These are phyloP conservation scores for Papilio aristodemus DNA, from an alignment of 1,140 invertebrate genomes.

Conservation along the genomic window DNA sequence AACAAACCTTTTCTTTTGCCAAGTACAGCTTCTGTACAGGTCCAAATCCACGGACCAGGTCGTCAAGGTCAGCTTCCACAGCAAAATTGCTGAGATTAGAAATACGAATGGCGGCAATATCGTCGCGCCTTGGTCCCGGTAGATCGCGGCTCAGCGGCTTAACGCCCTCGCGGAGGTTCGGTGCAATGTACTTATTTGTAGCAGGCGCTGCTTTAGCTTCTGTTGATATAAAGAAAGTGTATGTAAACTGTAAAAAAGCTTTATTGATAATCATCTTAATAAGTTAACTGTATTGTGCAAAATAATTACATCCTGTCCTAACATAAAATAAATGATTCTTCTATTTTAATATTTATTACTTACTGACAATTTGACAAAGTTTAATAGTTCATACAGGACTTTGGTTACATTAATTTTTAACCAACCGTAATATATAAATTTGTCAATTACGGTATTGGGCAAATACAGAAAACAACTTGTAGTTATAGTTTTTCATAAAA, in stretches of 20 bases:
- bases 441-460: too few relatives aligned
- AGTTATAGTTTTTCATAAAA: too few relatives aligned
- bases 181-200: conserved; percentile 90
- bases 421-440: too few relatives aligned
- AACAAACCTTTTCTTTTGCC: conserved; percentile 73
- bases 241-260: not conserved
- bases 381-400: too few relatives aligned
- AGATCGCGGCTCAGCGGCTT: conserved; percentile 85
- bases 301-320: too few relatives aligned
- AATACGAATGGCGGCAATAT: conserved; percentile 95
- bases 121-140: conserved; percentile 84
- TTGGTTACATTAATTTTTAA: too few relatives aligned
- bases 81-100: conserved; percentile 99
- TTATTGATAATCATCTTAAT: too few relatives aligned
- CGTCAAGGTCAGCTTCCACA: conserved; percentile 96
- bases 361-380: too few relatives aligned
- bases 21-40: conserved; percentile 83
- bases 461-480: too few relatives aligned
- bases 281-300: too few relatives aligned
- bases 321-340: too few relatives aligned
- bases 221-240: conserved; percentile 35
- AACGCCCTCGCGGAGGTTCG: conserved; percentile 91
- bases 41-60: conserved; percentile 96
- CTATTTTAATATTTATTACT: too few relatives aligned
- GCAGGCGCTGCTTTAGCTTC: conserved; percentile 74